Evolutionary conservation across 2,888 invertebrate species (phyloP).

Genomic region (Clistopyga incitator): DNA sequence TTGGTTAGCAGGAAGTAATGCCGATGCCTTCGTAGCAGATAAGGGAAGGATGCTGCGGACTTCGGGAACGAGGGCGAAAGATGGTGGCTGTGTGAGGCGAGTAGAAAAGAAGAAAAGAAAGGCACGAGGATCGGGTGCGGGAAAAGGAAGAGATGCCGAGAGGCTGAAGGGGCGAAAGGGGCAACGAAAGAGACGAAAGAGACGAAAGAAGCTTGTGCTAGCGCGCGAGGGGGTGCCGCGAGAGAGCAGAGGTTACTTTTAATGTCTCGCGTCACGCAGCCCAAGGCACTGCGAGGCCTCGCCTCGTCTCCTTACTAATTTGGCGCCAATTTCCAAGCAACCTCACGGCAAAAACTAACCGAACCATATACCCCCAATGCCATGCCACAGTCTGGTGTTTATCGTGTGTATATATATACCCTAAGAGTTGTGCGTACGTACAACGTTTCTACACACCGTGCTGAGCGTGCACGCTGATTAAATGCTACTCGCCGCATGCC

Average conservation of each 20-base stretch:
- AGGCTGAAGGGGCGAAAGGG: constrained; percentile 17
- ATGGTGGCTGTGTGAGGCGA: constrained; percentile 48
- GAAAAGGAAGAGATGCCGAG: constrained; percentile 33
- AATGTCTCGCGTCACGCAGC: constrained; percentile 84
- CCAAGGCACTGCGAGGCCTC: constrained; percentile 74
- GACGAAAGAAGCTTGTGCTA: constrained; percentile 47
- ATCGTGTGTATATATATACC: constrained; percentile 60
- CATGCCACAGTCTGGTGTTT: constrained; percentile 1
- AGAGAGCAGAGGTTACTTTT: constrained; percentile 82
- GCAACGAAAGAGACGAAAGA: constrained; percentile 64
- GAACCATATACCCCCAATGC: constrained; percentile 81
- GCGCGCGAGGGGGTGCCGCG: constrained; percentile 68
- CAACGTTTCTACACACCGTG: constrained; percentile 68
- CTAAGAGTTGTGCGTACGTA: constrained; percentile 70
- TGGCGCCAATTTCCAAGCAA: constrained; percentile 84
- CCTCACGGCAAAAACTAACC: constrained; percentile 84
- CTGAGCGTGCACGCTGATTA: constrained; percentile 81
- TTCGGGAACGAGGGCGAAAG: constrained; percentile 56
- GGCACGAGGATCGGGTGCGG: background rate
- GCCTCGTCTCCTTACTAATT: constrained; percentile 83
- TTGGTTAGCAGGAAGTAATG: background rate
- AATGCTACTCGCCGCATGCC: constrained; percentile 82
- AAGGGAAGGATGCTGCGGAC: constrained; percentile 32
- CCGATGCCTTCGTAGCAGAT: constrained; percentile 12
- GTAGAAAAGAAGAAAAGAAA: constrained; percentile 27